Base-by-base conservation (phyloP, 1,140 invertebrate genomes). In the Nomia melanderi region DNA sequence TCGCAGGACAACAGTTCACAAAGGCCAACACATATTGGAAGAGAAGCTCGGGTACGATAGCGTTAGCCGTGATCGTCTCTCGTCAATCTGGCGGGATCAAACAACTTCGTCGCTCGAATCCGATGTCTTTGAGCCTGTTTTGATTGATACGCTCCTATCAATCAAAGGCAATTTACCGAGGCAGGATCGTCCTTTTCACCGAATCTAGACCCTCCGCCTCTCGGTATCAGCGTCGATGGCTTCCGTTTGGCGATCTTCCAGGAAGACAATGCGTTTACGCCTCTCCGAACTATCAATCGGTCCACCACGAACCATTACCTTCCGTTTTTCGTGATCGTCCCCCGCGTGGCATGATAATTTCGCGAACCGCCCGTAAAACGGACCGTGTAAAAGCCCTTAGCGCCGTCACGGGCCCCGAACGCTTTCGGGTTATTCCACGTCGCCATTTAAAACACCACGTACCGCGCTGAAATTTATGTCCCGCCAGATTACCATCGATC, bases 401-500 rank as follows among this genome's bases (percentile, higher is more conserved):
- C 2, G 12, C 36, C 14, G 17, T 20, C 20, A 11, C 20, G 2
- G 25, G 29, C 56, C 33, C 62, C 29, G 33, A 69, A 79, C 53
- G 29, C 25, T 54, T 57, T n/a, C 12, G 11, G 23, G 44, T 12
- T 76, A 75, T 47, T 71, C n/a, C 20, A 23, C 41, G 27, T 20
- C 17, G 36, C 54, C 67, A 41, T 81, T 81, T 81, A 53, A 54
- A 82, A 81, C 79, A 72, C 27, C 56, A 8, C 41, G 39, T 39
- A 54, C 29, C 33, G 20, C 59, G 23, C 64, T 47, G 69, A 70
- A 78, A 81, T 83, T 83, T 83, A 82, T 69, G 65, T 65, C 60
- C 65, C 59, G 59, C 72, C 44, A 78, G 75, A 82, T 82, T 66
- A 73, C 53, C 69, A 82, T 82, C 76, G 76, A 82, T 83, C 74